These are phyloP conservation scores for Cyrtonyx montezumae DNA, from an alignment of 2,113 vertebrate genomes.

Conservation along the genomic window DNA sequence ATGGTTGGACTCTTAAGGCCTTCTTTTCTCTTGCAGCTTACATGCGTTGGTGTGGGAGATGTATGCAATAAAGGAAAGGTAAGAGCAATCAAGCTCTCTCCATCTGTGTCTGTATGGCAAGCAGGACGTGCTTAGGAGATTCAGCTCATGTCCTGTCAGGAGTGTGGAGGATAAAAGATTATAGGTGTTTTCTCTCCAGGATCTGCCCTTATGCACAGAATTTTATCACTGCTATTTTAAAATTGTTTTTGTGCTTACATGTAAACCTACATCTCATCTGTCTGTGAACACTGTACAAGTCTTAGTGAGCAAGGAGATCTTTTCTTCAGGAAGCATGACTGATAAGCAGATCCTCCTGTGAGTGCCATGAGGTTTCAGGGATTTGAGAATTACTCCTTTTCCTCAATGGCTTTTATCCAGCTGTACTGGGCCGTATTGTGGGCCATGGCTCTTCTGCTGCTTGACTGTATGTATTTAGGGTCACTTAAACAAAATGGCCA, in stretches of 20 bases:
- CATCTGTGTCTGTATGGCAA: not conserved
- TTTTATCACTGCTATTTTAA: not conserved
- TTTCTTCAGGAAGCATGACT: not conserved
- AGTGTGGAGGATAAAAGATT: not conserved
- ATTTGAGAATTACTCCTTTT: not conserved
- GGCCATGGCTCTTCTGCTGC: not conserved
- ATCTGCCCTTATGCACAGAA: not conserved
- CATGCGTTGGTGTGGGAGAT: slow-evolving; percentile 93
- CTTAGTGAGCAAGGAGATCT: not conserved
- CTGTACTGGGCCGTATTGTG: not conserved
- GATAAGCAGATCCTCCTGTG: not conserved
- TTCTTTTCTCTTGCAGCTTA: slow-evolving; percentile 84
- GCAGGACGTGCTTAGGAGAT: not conserved
- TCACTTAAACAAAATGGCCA: not conserved
- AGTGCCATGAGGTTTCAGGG: not conserved
- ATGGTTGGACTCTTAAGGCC: not conserved
- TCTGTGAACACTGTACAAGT: not conserved
- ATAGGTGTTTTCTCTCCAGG: not conserved
- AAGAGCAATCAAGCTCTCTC: slow-evolving; percentile 2
- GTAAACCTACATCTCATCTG: not conserved
- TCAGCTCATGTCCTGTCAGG: not conserved
- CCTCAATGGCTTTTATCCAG: not conserved
- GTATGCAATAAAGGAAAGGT: slow-evolving; percentile 97
- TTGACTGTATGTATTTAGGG: not conserved
- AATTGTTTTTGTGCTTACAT: not conserved